Evolutionary conservation across 2,797 vertebrate species (phyloP).

Genomic region (Yasuhikotakia modesta): DNA sequence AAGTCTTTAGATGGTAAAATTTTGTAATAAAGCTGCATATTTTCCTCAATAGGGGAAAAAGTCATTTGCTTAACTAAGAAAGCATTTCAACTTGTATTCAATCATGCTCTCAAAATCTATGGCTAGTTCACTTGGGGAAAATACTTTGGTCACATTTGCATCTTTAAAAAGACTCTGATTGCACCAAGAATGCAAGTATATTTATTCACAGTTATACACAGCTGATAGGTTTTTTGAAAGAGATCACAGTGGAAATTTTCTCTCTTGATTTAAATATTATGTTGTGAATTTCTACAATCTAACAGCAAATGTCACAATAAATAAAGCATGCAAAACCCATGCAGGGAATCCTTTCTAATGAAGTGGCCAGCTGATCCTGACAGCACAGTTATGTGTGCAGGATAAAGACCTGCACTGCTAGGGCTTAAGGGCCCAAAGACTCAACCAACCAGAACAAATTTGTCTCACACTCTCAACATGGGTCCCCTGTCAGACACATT

Average conservation of each 20-base stretch:
- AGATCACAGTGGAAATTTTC: background rate
- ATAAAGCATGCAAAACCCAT: conserved; percentile 38
- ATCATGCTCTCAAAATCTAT: conserved; percentile 17
- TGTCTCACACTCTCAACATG: conserved; percentile 45
- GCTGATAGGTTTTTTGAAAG: background rate
- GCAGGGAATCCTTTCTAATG: conserved; percentile 43
- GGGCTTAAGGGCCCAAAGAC: conserved; percentile 44
- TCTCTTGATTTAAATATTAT: background rate
- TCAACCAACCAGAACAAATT: conserved; percentile 51
- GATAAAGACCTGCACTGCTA: conserved; percentile 50
- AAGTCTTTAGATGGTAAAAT: conserved; percentile 23
- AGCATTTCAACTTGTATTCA: background rate
- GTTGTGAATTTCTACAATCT: conserved; percentile 19
- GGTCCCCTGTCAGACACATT: conserved; percentile 38
- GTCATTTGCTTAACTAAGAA: background rate
- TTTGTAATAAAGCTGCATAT: background rate
- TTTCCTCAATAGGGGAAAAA: background rate
- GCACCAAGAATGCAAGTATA: background rate
- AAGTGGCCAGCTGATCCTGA: conserved; percentile 44
- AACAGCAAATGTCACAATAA: conserved; percentile 42
- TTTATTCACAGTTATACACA: background rate
- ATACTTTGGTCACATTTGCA: conserved; percentile 35
- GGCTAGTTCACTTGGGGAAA: conserved; percentile 4
- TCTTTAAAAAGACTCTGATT: conserved; percentile 32
- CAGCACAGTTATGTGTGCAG: conserved; percentile 43